Evolutionary conservation across 2,797 vertebrate species (phyloP).

Genomic region (Ptychadena robeensis): DNA sequence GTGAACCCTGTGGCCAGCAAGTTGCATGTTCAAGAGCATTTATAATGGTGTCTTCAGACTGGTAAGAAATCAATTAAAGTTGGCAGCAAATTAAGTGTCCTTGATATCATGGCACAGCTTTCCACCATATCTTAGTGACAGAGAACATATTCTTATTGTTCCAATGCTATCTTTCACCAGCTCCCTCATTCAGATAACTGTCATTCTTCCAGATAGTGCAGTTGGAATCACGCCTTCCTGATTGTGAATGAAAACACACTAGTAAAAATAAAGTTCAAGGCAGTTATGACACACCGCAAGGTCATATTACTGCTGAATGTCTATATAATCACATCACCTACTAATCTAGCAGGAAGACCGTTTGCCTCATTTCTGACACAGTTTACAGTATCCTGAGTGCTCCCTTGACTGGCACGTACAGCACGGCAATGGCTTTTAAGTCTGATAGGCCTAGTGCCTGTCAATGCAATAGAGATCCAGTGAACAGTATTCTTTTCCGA

Average conservation of each 20-base stretch:
- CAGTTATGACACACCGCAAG: slow-evolving; percentile 43
- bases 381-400: background rate
- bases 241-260: slow-evolving; percentile 49
- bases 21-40: slow-evolving; percentile 10
- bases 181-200: slow-evolving; percentile 51
- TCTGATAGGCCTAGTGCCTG: slow-evolving; percentile 35
- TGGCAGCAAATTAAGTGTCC: slow-evolving; percentile 35
- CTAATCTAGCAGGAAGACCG: slow-evolving; percentile 33
- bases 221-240: slow-evolving; percentile 24
- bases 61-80: background rate
- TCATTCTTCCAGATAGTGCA: slow-evolving; percentile 6
- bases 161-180: slow-evolving; percentile 6
- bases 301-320: slow-evolving; percentile 42
- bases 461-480: slow-evolving; percentile 28
- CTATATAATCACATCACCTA: slow-evolving; percentile 58
- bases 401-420: background rate
- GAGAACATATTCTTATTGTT: background rate
- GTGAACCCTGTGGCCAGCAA: background rate
- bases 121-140: slow-evolving; percentile 35
- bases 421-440: slow-evolving; percentile 56
- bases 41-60: background rate
- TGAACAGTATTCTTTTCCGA: slow-evolving; percentile 62
- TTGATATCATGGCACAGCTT: slow-evolving; percentile 49
- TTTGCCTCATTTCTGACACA: background rate
- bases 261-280: slow-evolving; percentile 67